Evolutionary conservation across 1,140 invertebrate species (phyloP), one percentile per base, ranked within the genome.

Genomic region (Octopus sinensis): DNA sequence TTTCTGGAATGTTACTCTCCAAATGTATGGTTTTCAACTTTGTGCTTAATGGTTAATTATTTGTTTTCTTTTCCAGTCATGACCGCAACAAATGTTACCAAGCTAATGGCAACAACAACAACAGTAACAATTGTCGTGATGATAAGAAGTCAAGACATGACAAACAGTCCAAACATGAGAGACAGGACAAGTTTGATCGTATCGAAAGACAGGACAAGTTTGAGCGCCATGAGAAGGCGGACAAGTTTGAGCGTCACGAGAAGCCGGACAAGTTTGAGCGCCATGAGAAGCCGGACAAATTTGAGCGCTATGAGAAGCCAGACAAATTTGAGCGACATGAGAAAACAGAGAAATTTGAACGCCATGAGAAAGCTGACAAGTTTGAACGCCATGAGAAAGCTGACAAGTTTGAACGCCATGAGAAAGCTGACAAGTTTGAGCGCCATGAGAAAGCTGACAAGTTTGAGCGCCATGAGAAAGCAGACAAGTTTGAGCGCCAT

Each of bases 71-170:
- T 73, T 23, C 5, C 30, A n/a, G 17, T n/a, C 68, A 12, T 73
- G 68, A 73, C 30, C 68, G 68, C 6, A 73, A 23, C 30, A 73
- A 73, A 73, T 73, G 68, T 73, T 73, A 73, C 30, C 68, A 73
- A 73, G 30, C 17, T 13, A 73, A 73, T 23, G 30, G 30, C 68
- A 73, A 23, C 68, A 73, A 73, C 30, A 73, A 73, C 68, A 62
- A 62, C 56, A 62, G 56, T 17, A 62, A 62, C 56, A 73, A 73
- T 23, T 73, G 68, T 23, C 68, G 68, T 0, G 68, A 73, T n/a
- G 68, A 73, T 13, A 73, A 73, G 30, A 73, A 73, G 68, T 5
- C 68, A 23, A 73, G 68, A 23, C 68, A 73, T 73, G 68, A 73
- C 13, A 73, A 73, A 73, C 68, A 73, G 5, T n/a, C 5, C 68